Conservation (phyloP, 1,140 invertebrate genomes). For the Panagrolaimus sp. region DNA sequence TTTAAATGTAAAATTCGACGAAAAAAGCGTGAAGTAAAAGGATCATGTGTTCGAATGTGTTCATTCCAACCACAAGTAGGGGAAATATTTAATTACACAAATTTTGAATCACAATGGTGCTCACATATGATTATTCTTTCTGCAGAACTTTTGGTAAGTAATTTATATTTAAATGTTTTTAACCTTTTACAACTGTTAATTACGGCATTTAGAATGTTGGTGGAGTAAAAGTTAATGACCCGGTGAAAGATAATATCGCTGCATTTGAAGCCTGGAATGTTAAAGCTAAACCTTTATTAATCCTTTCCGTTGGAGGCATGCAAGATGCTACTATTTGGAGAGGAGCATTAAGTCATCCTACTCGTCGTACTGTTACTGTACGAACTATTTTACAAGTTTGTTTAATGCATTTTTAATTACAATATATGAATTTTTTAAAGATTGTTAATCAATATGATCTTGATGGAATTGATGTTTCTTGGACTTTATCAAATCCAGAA, state of each 20-base stretch:
- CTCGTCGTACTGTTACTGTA: background rate
- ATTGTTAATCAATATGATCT: background rate
- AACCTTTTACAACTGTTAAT: background rate
- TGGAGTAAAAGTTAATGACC: too few species aligned
- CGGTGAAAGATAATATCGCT: background rate
- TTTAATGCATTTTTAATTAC: background rate
- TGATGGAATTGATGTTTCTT: conserved; percentile 4
- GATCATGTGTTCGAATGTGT: background rate
- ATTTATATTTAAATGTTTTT: background rate
- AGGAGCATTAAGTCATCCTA: background rate
- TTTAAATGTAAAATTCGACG: background rate
- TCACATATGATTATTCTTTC: background rate
- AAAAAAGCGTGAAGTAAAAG: background rate
- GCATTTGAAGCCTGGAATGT: conserved; percentile 14
- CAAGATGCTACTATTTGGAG: background rate
- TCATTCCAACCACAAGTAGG: background rate
- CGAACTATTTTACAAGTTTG: conserved; percentile 1
- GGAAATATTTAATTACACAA: background rate
- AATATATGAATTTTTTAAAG: background rate
- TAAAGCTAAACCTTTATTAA: conserved; percentile 17
- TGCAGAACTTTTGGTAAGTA: background rate
- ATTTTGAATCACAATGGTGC: background rate
- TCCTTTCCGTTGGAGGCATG: conserved; percentile 20
- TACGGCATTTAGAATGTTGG: background rate
- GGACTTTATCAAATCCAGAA: background rate